A percentile compares a stretch with the other conserved stretches of the same genome.
Evolutionary conservation across 2,113 vertebrate genomes (phyloP).

Genomic region (Siphamia tubifer): DNA sequence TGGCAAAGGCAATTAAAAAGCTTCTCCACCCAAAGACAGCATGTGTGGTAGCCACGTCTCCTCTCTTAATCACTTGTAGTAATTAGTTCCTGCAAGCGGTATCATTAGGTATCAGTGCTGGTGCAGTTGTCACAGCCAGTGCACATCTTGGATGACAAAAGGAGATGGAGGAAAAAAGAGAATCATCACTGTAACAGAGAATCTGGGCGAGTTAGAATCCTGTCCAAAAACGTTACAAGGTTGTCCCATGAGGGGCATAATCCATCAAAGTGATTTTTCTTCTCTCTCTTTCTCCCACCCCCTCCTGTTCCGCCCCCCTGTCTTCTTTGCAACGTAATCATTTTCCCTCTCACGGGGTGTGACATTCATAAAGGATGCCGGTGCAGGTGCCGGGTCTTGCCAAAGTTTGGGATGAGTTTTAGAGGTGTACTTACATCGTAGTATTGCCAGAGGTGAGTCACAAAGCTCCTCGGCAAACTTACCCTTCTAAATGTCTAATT

Average conservation of each 20-base stretch:
- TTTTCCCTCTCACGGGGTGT: slow-evolving; percentile 80
- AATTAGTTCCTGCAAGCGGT: slow-evolving; percentile 65
- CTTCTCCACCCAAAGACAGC: slow-evolving; percentile 58
- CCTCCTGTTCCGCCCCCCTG: slow-evolving; percentile 58
- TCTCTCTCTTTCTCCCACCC: slow-evolving; percentile 39
- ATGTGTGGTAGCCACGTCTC: slow-evolving; percentile 52
- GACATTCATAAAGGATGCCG: slow-evolving; percentile 82
- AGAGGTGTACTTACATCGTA: slow-evolving; percentile 48
- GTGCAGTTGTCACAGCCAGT: slow-evolving; percentile 51
- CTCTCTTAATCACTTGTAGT: slow-evolving; percentile 68
- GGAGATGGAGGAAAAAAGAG: slow-evolving; percentile 36
- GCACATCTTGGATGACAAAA: slow-evolving; percentile 61
- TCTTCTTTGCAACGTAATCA: slow-evolving; percentile 83
- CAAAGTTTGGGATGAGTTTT: slow-evolving; percentile 70
- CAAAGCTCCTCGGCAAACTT: slow-evolving; percentile 28
- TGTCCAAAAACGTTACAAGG: slow-evolving; percentile 83
- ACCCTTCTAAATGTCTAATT: slow-evolving; percentile 28
- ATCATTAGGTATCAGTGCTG: slow-evolving; percentile 64
- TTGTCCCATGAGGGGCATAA: slow-evolving; percentile 80
- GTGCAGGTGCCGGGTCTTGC: slow-evolving; percentile 63
- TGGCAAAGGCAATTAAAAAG: slow-evolving; percentile 71
- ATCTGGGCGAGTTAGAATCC: slow-evolving; percentile 65
- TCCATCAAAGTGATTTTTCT: slow-evolving; percentile 83
- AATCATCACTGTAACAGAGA: slow-evolving; percentile 50
- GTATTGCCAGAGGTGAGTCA: slow-evolving; percentile 49